A percentile compares a stretch with the other conserved stretches of the same genome.
These are phyloP conservation scores for Porites rus DNA, from an alignment of 92 coral and sea anemone genomes.

Conservation along the genomic window DNA sequence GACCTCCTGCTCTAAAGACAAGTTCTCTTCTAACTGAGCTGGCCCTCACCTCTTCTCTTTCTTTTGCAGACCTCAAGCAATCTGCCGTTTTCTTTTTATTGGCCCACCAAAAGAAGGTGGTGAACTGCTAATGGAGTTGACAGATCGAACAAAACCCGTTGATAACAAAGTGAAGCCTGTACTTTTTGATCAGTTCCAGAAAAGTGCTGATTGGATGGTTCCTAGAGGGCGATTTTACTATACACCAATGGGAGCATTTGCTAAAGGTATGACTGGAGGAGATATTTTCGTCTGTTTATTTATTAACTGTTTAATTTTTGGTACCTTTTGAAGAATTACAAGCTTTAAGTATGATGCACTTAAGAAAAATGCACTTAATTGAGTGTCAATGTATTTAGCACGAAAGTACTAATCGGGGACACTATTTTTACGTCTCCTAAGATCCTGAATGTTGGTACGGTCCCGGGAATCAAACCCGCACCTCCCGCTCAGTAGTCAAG, in stretches of 20 bases:
- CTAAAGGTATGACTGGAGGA: slow-evolving; percentile 45
- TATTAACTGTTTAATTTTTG: no score
- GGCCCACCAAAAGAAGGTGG: slow-evolving; percentile 75
- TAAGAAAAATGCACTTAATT: no score
- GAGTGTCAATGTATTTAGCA: no score
- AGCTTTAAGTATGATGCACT: no score
- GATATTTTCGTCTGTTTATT: no score
- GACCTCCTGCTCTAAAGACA: no score
- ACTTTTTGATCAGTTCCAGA: slow-evolving; percentile 80
- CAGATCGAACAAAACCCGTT: slow-evolving; percentile 63
- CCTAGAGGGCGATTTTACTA: slow-evolving; percentile 69
- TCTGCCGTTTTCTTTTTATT: slow-evolving; percentile 68
- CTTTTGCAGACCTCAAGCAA: slow-evolving; percentile 63
- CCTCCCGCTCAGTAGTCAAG: no score
- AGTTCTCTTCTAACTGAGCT: not conserved
- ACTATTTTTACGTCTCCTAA: no score
- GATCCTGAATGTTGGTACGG: no score
- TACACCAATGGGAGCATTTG: slow-evolving; percentile 66
- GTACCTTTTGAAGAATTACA: no score
- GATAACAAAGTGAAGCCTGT: slow-evolving; percentile 65
- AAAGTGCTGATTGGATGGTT: slow-evolving; percentile 70
- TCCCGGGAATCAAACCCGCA: no score
- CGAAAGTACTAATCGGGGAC: no score
- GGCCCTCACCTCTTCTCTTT: not conserved
- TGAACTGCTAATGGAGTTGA: slow-evolving; percentile 68